Percentiles rank a stretch among this genome's conserved stretches.
Evolutionary conservation across 2,797 vertebrate genomes (phyloP).

Genomic region (Nyctibius grandis): DNA sequence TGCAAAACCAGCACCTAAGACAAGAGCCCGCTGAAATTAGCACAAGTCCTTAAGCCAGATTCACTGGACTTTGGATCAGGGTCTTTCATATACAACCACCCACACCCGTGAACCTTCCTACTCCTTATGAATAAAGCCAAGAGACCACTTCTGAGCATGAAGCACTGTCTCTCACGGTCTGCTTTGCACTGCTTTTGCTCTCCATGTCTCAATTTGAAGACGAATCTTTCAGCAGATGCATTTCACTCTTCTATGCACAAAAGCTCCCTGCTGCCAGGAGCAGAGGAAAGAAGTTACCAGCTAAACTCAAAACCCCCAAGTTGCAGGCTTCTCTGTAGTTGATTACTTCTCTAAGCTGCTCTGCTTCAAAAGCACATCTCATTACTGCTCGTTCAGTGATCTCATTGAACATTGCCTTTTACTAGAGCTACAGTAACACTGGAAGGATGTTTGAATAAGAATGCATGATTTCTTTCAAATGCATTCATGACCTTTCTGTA

Average conservation of each 20-base stretch:
- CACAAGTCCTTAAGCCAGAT: neutral
- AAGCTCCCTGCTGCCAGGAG: neutral
- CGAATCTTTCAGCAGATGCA: neutral
- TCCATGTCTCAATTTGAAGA: neutral
- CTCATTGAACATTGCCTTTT: neutral
- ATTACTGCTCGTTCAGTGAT: conserved; percentile 14
- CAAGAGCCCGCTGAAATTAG: neutral
- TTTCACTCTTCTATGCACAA: neutral
- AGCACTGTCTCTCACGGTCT: neutral
- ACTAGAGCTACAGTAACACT: neutral
- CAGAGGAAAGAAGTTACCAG: neutral
- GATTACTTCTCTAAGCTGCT: conserved; percentile 6
- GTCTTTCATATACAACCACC: neutral
- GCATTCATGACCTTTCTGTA: neutral
- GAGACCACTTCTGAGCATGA: neutral
- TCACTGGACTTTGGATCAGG: neutral
- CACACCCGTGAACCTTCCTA: neutral
- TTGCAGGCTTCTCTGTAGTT: neutral
- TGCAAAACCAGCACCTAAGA: neutral
- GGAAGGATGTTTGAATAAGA: neutral
- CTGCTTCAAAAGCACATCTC: neutral
- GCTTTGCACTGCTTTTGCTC: neutral
- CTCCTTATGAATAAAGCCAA: neutral
- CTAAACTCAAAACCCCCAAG: neutral
- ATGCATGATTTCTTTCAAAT: neutral